Conservation (phyloP, 2,797 vertebrate species). For the Thamnophis elegans region DNA sequence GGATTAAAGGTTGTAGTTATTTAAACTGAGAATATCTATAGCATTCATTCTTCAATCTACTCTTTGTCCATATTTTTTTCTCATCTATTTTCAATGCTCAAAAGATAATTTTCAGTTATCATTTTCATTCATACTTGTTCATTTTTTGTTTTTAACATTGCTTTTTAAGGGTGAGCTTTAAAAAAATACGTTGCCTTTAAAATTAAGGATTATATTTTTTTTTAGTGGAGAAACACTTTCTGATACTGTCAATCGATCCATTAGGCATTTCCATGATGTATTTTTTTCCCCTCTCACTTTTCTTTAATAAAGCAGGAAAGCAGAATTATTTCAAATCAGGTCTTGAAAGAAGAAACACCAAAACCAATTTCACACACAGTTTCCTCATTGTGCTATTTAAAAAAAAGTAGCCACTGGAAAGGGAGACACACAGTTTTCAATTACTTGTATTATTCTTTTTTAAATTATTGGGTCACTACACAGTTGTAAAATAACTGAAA, state of each 20-base stretch:
- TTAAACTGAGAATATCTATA: neutral
- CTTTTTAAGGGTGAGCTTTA: neutral
- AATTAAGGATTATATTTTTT: neutral
- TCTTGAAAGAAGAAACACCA: conserved; percentile 41
- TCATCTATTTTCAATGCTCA: neutral
- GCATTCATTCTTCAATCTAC: neutral
- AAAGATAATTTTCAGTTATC: neutral
- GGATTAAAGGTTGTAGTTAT: neutral
- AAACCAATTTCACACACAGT: conserved; percentile 48
- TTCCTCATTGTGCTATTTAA: conserved; percentile 38
- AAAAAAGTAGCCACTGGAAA: neutral
- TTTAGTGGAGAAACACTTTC: neutral
- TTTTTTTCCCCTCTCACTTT: neutral
- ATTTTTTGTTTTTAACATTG: neutral
- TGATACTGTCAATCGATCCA: neutral
- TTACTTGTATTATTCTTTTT: conserved; percentile 28
- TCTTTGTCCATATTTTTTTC: neutral
- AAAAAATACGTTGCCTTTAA: neutral
- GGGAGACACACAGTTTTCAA: conserved; percentile 2
- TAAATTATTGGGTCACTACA: conserved; percentile 30
- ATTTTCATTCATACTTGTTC: neutral
- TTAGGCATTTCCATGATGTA: neutral
- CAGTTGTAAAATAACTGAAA: conserved; percentile 27
- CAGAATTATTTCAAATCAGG: conserved; percentile 26
- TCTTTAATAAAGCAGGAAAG: conserved; percentile 22